phyloP scores from a whole-genome alignment of 2,113 vertebrate species.

The Mustela lutreola region DNA sequence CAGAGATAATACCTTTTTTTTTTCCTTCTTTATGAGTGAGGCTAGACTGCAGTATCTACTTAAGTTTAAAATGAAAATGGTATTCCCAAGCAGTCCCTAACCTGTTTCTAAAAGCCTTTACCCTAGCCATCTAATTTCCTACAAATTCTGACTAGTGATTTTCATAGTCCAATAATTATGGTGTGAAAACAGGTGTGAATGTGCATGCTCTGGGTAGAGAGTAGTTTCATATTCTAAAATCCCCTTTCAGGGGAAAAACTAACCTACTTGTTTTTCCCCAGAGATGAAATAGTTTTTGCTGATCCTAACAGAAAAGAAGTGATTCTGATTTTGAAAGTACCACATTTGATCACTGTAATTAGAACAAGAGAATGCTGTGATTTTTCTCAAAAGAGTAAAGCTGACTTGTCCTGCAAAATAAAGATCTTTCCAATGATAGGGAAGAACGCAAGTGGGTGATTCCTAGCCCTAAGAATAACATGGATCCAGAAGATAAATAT shows the following conservation, averaged over 20 bases:
- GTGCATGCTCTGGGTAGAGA: neutral
- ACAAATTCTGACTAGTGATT: neutral
- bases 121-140: neutral
- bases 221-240: neutral
- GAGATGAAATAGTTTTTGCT: conserved; percentile 22
- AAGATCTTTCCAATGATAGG: neutral
- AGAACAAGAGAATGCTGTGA: conserved; percentile 7
- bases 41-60: neutral
- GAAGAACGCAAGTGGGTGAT: neutral
- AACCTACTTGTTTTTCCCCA: neutral
- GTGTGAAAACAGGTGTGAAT: neutral
- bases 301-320: neutral
- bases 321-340: conserved; percentile 29
- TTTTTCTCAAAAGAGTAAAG: neutral
- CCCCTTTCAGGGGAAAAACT: neutral
- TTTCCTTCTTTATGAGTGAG: neutral
- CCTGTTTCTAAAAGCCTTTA: neutral
- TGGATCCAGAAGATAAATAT: neutral
- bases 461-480: neutral
- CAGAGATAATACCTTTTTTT: neutral
- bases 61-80: neutral
- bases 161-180: neutral
- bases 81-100: neutral
- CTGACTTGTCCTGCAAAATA: neutral
- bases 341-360: neutral